Evolutionary conservation across 2,797 vertebrate species (phyloP), one percentile per base, ranked within the genome.

Genomic region (Cetoscarus ocellatus): DNA sequence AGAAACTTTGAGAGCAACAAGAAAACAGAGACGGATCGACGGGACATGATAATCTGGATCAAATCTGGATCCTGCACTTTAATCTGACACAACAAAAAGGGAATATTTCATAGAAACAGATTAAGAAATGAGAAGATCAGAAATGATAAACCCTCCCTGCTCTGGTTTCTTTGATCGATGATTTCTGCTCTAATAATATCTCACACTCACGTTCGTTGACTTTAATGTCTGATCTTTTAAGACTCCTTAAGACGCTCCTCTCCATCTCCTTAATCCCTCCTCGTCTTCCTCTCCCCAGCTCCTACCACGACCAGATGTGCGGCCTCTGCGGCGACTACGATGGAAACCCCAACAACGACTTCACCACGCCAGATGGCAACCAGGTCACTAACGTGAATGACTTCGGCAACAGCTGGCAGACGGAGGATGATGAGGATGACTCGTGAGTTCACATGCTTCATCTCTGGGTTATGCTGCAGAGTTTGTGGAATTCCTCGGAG

Each of bases 261-360:
- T 15, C 72, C 35, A 61, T 75, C 38, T 72, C 13, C 49, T n/a
- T 77, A 70, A 64, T 68, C 57, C 70, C 8, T 40, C 40, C 12
- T 61, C 3, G 4, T 59, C 18, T 52, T 45, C 15, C 6, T 45
- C 44, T n/a, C 17, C 57, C 12, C 84, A 94, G 93, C 73, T 86
- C 94, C 57, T 95, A 94, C 82, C 67, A 77, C 1, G 67, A 90
- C 49, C 92, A 94, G 88, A 92, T 95, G 91, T 96, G 95, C 55
- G 95, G 96, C 3, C 87, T 96, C 27, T 96, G 95, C 51, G 95
- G 96, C 0, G 89, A 96, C 89, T 96, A 95, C 0, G 84, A 96
- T 0, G 94, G 92, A 0, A 90, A 89, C 42, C 65, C 87, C 1
- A 57, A 36, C 67, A 94, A 96, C 0, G 95, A 96, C 75, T 94